Conservation (phyloP, 2,113 vertebrate genomes). For the Sclerurus mexicanus region DNA sequence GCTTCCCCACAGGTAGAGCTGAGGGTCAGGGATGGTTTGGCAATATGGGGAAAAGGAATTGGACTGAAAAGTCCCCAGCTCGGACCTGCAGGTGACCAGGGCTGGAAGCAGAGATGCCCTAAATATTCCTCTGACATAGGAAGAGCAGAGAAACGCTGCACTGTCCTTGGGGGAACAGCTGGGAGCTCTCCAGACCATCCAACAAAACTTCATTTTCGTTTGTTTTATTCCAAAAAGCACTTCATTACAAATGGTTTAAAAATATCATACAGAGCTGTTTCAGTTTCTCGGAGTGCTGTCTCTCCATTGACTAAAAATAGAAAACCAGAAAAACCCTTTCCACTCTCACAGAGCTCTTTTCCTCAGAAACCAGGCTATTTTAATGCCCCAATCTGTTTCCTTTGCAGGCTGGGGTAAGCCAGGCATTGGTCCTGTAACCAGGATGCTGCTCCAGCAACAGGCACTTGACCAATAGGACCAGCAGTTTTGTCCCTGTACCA, state of each 20-base stretch:
- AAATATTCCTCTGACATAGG: rapidly evolving
- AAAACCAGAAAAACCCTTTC: background rate
- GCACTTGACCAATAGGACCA: rapidly evolving
- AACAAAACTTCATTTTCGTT: background rate
- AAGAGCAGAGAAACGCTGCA: background rate
- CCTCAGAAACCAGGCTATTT: background rate
- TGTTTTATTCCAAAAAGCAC: slow-evolving; percentile 52
- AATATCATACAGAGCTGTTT: background rate
- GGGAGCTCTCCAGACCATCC: background rate
- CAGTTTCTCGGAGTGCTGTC: background rate
- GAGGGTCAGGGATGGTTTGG: background rate
- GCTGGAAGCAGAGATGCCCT: no score
- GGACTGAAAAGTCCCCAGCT: rapidly evolving
- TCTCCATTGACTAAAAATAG: background rate
- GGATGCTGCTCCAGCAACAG: background rate
- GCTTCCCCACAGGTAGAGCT: rapidly evolving
- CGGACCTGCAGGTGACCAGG: rapidly evolving
- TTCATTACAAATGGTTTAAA: background rate
- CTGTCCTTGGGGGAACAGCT: background rate
- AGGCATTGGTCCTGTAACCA: background rate
- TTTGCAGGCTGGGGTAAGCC: background rate
- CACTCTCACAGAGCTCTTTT: background rate
- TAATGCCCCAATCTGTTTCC: background rate
- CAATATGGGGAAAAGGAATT: rapidly evolving
- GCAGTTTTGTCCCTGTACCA: rapidly evolving